Evolutionary conservation across 2,888 invertebrate genomes (phyloP).

Genomic region (Ochropleura plecta): DNA sequence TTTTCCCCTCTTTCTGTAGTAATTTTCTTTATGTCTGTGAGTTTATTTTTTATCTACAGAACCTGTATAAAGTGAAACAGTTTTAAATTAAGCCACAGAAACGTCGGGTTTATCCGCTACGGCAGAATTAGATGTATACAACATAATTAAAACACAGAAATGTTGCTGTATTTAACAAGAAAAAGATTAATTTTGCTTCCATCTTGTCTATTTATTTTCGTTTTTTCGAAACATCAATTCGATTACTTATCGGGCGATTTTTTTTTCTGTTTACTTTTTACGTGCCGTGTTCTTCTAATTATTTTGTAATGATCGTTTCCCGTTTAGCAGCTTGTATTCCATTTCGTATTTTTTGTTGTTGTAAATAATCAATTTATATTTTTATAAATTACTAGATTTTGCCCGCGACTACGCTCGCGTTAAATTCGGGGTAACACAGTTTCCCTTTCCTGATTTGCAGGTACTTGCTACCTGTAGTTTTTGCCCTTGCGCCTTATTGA

Average conservation of each 20-base stretch:
- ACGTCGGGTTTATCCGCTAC: conserved; percentile 58
- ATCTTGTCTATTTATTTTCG: conserved; percentile 24
- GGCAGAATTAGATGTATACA: conserved; percentile 57
- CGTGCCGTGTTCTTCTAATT: no score
- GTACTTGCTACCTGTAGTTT: no score
- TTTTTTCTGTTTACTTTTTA: conserved; percentile 7
- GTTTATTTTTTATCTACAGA: conserved; percentile 68
- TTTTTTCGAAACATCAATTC: conserved; percentile 15
- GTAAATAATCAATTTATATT: not conserved
- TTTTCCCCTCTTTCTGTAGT: conserved; percentile 53
- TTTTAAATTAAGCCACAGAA: conserved; percentile 69
- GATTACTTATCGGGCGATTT: conserved; percentile 12
- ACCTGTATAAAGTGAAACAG: conserved; percentile 67
- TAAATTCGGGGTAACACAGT: no score
- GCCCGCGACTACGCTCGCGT: no score
- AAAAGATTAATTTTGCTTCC: conserved; percentile 40
- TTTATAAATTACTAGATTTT: no score
- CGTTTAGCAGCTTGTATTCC: no score
- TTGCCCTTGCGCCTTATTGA: no score
- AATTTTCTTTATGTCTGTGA: conserved; percentile 61
- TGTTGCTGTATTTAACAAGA: conserved; percentile 22
- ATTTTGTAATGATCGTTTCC: not conserved
- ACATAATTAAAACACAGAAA: conserved; percentile 63
- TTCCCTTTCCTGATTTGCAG: no score
- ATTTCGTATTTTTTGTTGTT: not conserved